These are phyloP conservation scores for Resseliella maxima DNA, from an alignment of 2,888 invertebrate genomes.

Conservation along the genomic window DNA sequence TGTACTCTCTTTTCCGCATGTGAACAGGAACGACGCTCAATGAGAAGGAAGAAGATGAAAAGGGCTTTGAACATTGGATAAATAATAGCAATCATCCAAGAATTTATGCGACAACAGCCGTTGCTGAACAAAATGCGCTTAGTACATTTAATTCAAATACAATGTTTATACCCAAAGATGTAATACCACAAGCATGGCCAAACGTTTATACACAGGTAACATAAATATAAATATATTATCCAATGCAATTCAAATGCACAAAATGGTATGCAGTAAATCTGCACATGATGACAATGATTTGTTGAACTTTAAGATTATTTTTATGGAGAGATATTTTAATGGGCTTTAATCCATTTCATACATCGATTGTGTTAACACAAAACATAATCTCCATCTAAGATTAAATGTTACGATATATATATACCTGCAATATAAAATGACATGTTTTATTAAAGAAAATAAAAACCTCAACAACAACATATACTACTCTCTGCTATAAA, in stretches of 20 bases:
- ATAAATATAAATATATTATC: background rate
- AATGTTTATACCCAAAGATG: constrained; percentile 4
- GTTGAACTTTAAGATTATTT: constrained; percentile 23
- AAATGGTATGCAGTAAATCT: background rate
- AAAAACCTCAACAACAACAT: background rate
- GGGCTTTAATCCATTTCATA: background rate
- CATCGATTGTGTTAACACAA: background rate
- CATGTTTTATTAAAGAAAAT: background rate
- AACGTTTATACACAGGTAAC: constrained; percentile 24
- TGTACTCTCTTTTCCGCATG: background rate
- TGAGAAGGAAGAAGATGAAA: constrained; percentile 66
- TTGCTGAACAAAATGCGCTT: constrained; percentile 65
- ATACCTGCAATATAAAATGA: too few relatives aligned
- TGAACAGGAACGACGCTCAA: constrained; percentile 61
- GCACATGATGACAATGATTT: background rate
- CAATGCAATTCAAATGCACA: background rate
- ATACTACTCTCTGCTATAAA: background rate
- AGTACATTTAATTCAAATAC: constrained; percentile 57
- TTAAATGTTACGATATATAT: too few relatives aligned
- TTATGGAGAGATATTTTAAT: constrained; percentile 32
- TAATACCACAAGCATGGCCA: constrained; percentile 9
- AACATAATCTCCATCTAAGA: too few relatives aligned
- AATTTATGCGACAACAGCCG: constrained; percentile 67
- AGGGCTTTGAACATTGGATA: constrained; percentile 65
- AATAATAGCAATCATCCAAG: constrained; percentile 66